Conservation (phyloP, 2,888 invertebrate genomes). For the Drosophila macrothrix region DNA sequence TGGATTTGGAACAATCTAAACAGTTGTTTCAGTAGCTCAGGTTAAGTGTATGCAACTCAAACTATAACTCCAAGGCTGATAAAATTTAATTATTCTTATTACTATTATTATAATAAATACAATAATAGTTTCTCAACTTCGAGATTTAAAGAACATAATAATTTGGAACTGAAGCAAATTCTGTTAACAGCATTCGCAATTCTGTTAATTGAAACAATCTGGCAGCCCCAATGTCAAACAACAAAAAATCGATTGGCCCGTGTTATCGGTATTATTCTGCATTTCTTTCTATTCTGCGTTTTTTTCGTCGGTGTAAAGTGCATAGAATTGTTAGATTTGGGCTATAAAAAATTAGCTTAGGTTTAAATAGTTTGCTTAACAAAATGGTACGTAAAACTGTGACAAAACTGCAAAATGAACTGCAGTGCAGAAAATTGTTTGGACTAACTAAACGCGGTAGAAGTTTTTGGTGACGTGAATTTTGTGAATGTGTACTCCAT, state of each 20-base stretch:
- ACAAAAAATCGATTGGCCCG: conserved; percentile 28
- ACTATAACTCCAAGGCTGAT: neutral
- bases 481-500: conserved; percentile 21
- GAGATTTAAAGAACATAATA: neutral
- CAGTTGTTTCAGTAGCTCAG: neutral
- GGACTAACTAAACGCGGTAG: conserved; percentile 36
- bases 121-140: neutral
- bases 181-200: conserved; percentile 3
- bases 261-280: conserved; percentile 53
- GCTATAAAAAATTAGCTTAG: conserved; percentile 52
- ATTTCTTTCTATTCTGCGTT: conserved; percentile 52
- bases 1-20: neutral
- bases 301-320: conserved; percentile 64
- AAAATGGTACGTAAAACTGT: conserved; percentile 57
- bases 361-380: conserved; percentile 46
- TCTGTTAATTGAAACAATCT: conserved; percentile 9
- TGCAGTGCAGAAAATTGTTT: conserved; percentile 5
- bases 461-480: conserved; percentile 59
- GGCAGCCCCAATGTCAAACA: conserved; percentile 34
- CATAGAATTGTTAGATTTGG: conserved; percentile 41
- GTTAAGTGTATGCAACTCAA: neutral
- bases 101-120: neutral
- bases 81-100: neutral
- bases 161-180: neutral
- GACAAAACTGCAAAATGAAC: neutral